A percentile compares a stretch with the other conserved stretches of the same genome.
Evolutionary conservation across 2,113 vertebrate genomes (phyloP).

Genomic region (Oenanthe oenanthe): DNA sequence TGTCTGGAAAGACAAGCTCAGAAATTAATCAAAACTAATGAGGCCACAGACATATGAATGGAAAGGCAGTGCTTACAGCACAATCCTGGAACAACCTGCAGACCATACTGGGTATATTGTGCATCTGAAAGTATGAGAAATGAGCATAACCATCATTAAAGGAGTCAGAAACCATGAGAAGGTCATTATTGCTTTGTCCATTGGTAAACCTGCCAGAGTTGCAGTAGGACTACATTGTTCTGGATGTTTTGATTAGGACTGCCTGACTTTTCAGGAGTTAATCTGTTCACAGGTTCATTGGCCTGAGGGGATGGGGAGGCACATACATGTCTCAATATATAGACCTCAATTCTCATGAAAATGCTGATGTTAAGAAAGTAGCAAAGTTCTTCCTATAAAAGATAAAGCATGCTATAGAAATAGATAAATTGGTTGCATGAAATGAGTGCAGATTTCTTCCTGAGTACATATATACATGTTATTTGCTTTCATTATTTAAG

Average conservation of each 20-base stretch:
- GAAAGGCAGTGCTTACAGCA: not conserved
- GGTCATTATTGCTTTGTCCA: not conserved
- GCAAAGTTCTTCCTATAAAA: not conserved
- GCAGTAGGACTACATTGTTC: not conserved
- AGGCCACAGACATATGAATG: not conserved
- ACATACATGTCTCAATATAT: not conserved
- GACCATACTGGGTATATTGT: not conserved
- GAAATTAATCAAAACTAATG: conserved; percentile 34
- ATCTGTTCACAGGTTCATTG: not conserved
- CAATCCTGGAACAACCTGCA: not conserved
- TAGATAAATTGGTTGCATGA: not conserved
- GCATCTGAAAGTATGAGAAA: not conserved
- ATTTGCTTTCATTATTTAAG: not conserved
- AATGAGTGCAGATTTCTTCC: not conserved
- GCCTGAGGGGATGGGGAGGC: not conserved
- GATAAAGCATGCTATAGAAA: not conserved
- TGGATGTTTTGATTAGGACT: not conserved
- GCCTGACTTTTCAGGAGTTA: not conserved
- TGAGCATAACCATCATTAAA: not conserved
- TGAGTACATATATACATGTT: not conserved
- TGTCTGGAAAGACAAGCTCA: not conserved
- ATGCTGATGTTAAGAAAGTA: not conserved
- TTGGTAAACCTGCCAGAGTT: not conserved
- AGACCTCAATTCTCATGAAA: not conserved
- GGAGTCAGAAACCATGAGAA: not conserved